These are phyloP conservation scores for Hydrophis major DNA, from an alignment of 2,797 vertebrate genomes.

Conservation along the genomic window DNA sequence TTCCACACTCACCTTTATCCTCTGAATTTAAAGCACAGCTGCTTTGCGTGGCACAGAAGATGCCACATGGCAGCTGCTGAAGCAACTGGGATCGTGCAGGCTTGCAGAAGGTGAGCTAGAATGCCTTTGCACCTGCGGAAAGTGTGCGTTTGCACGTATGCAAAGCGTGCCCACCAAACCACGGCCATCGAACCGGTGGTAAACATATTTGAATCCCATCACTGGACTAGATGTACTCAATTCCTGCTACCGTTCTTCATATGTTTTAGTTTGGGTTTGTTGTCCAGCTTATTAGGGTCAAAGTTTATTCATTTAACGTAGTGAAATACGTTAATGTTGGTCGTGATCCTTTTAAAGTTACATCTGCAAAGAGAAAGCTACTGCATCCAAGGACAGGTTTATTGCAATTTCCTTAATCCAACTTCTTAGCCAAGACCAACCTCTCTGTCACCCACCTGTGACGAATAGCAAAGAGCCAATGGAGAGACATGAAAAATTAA, in stretches of 20 bases:
- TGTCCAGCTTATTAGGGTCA: constrained; percentile 59
- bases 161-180: no score
- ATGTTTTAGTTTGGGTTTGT: neutral
- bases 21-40: no score
- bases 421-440: neutral
- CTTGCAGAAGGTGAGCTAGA: no score
- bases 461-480: neutral
- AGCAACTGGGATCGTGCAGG: no score
- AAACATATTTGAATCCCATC: no score
- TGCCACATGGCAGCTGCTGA: no score
- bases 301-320: constrained; percentile 56
- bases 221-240: neutral
- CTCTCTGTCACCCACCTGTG: neutral
- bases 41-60: no score
- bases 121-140: no score
- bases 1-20: no score
- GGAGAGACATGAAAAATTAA: neutral
- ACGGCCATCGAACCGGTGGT: no score
- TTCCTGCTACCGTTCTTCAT: neutral
- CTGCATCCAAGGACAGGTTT: neutral
- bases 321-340: constrained; percentile 72
- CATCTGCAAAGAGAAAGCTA: constrained; percentile 20
- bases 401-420: neutral
- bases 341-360: constrained; percentile 52
- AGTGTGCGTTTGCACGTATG: no score